These are phyloP conservation scores for Erpobdella octoculata DNA, from an alignment of 2,888 invertebrate species.

Conservation along the genomic window DNA sequence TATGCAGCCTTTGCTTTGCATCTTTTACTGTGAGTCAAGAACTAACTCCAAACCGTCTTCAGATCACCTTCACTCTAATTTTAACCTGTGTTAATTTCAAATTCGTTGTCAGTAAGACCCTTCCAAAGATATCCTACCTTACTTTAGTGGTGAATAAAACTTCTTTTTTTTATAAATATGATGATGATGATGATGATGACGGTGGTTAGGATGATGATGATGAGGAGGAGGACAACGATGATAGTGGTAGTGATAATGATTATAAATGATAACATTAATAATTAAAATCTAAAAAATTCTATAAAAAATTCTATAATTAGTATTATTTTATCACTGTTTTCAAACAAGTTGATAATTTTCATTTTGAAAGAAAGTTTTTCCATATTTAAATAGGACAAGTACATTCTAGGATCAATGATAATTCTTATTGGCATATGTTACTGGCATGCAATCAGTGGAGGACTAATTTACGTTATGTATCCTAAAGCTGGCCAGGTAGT, in stretches of 20 bases:
- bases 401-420: constrained; percentile 34
- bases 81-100: constrained; percentile 36
- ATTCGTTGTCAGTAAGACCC: constrained; percentile 36
- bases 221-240: too few species aligned
- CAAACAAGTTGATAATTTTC: not conserved
- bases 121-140: constrained; percentile 38
- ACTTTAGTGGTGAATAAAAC: constrained; percentile 32
- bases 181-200: too few species aligned
- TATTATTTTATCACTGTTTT: not conserved
- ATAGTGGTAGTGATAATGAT: too few species aligned
- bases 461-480: constrained; percentile 23
- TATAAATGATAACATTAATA: too few species aligned
- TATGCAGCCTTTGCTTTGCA: constrained; percentile 31
- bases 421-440: constrained; percentile 32
- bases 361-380: not conserved
- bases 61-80: constrained; percentile 35
- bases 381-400: constrained; percentile 30
- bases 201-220: too few species aligned
- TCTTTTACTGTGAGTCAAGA: constrained; percentile 30
- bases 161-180: too few species aligned
- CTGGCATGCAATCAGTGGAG: constrained; percentile 33
- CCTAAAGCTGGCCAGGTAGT: constrained; percentile 13
- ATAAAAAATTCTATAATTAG: too few species aligned
- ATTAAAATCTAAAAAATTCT: too few species aligned
- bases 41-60: constrained; percentile 35